Percentiles rank a stretch among this genome's conserved stretches.
phyloP scores from a whole-genome alignment of 2,888 invertebrate genomes.

The Congeria kusceri region DNA sequence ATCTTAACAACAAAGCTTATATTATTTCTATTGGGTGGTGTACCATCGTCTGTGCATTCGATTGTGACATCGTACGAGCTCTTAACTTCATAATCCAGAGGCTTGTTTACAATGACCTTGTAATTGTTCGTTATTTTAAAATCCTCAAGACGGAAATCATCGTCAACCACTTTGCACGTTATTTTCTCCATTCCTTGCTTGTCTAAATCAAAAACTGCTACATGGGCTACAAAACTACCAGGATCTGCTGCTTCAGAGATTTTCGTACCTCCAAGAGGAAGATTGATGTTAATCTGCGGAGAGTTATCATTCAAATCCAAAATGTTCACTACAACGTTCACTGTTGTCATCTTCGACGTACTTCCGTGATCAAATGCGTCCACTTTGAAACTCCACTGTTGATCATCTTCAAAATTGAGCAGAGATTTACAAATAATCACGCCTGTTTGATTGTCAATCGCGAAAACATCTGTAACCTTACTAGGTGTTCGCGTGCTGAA shows the following conservation, averaged over 20 bases:
- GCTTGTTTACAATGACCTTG: slow-evolving; percentile 71
- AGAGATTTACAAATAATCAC: slow-evolving; percentile 92
- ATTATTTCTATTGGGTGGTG: slow-evolving; percentile 74
- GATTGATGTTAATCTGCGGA: slow-evolving; percentile 92
- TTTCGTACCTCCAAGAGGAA: slow-evolving; percentile 90
- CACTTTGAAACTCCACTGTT: slow-evolving; percentile 90
- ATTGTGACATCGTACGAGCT: slow-evolving; percentile 75
- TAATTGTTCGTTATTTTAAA: slow-evolving; percentile 67
- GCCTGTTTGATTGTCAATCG: slow-evolving; percentile 94
- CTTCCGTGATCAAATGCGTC: slow-evolving; percentile 74
- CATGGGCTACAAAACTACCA: slow-evolving; percentile 96
- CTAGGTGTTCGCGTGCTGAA: slow-evolving; percentile 74
- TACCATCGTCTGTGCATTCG: slow-evolving; percentile 78
- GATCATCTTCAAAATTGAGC: slow-evolving; percentile 93
- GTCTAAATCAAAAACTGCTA: slow-evolving; percentile 89
- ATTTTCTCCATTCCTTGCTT: slow-evolving; percentile 76
- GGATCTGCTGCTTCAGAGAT: slow-evolving; percentile 90
- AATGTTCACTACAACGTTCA: slow-evolving; percentile 86
- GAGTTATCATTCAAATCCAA: slow-evolving; percentile 95
- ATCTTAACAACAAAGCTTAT: slow-evolving; percentile 77
- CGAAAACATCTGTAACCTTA: slow-evolving; percentile 71
- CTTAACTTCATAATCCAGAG: slow-evolving; percentile 77
- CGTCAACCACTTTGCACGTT: slow-evolving; percentile 71
- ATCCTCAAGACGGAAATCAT: slow-evolving; percentile 66
- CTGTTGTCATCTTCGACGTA: slow-evolving; percentile 83